Base-by-base conservation (phyloP, 2,888 invertebrate genomes). In the Ichneumoninae sp. region DNA sequence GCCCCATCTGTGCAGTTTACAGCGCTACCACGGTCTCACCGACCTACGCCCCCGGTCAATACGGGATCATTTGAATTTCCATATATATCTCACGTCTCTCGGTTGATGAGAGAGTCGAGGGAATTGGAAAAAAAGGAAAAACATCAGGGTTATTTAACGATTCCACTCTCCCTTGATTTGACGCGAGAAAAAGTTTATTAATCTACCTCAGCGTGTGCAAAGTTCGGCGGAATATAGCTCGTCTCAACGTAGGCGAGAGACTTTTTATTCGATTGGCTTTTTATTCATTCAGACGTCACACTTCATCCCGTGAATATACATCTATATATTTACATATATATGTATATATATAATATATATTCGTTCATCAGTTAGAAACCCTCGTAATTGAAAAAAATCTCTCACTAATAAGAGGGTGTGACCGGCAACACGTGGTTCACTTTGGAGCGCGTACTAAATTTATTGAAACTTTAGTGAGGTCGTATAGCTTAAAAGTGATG, bases 1-100 rank as follows among this genome's bases (percentile, higher is more conserved):
- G 16, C 44, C 44, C 44, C 44, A 10, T 44, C 44, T 44, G 44
- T 44, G 13, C 44, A 44, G 44, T 13, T 10, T 44, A 13, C 44
- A 44, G 3, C 44, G 13, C 13, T 13, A 13, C 10, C 13, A 13
- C 44, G 13, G 13, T 44, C 13, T 44, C 44, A 44, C 44, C 13
- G 2, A 13, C 44, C 44, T 13, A 13, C 44, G 44, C 44, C 44
- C 36, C 70, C 63, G 74, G 63, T 70, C 83, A 65, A 74, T 70
- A 65, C 63, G 36, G 68, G 52, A 63, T 69, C 69, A 70, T 79
- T 79, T 57, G 63, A 16, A 74, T 74, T 83, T 83, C 74, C 40
- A 16, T 57, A 33, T 50, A 68, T 10, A 22, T 26, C 22, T 26
- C 26, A 76, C 60, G 40, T 50, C 40, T 19, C 50, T 22, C 6